Base-by-base conservation (phyloP, 2,888 invertebrate genomes). In the Eupithecia exiguata region DNA sequence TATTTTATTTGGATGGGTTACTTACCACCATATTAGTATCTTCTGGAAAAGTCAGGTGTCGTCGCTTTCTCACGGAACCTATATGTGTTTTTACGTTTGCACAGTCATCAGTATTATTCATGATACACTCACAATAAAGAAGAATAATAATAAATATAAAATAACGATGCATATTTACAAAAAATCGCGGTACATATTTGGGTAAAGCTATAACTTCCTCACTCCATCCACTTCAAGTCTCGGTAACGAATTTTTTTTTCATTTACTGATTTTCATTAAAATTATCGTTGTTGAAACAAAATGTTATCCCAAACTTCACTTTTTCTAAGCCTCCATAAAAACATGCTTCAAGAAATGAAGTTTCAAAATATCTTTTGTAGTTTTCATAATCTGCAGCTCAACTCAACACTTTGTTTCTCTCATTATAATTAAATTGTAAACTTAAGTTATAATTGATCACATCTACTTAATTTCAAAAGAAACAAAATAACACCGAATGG, bases 11-110 rank as follows among this genome's bases (percentile, higher is more conserved):
- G 30, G 12, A n/a, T 21, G 30, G 69, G 10, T 66, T 36, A 91
- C 92, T 90, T 82, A 94, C 94, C 80, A 92, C 87, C 61, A 91
- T 67, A 80, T 83, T 79, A 63, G 88, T 88, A 14, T 88, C 88
- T 68, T 90, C 87, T 4, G 93, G 92, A 80, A 93, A 94, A 1
- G 87, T 87, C 72, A 94, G 74, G 82, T 91, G 88, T 46, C 94
- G 84, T 36, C 88, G 84, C 74, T 91, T 93, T 49, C 94, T 86
- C 30, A 91, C 79, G 0, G 81, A 79, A 25, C 80, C 81, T 7
- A 92, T 74, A 12, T 87, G 78, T 4, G 86, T 86, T 76, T 88
- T 94, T 30, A 89, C 86, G 85, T 92, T 94, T 0, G 89, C 88
- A 81, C 94, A 94, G 9, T 85, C 81, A 71, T 82, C 75, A 14